Evolutionary conservation across 2,797 vertebrate genomes (phyloP).

Genomic region (Toxotes lorentzi): DNA sequence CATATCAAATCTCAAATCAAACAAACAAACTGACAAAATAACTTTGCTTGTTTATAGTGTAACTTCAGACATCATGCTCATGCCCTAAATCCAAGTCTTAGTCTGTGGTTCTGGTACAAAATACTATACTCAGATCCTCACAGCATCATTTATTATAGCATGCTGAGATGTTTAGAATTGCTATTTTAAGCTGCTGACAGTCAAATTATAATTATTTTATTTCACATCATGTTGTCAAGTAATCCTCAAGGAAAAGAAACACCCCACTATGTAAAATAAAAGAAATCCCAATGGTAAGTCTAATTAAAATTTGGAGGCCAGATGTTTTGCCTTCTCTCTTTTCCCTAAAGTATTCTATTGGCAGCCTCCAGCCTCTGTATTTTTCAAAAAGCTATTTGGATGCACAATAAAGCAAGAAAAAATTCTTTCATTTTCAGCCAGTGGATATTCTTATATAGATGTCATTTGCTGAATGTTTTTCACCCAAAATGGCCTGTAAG

Average conservation of each 20-base stretch:
- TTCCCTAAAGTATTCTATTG: conserved; percentile 80
- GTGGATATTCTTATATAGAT: conserved; percentile 74
- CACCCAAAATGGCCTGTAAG: conserved; percentile 44
- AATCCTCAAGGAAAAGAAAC: conserved; percentile 71
- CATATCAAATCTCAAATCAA: conserved; percentile 49
- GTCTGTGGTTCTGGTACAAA: conserved; percentile 18
- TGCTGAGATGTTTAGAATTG: conserved; percentile 3
- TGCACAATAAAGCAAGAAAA: conserved; percentile 83
- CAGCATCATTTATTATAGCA: neutral
- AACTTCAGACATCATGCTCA: conserved; percentile 23
- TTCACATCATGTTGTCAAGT: conserved; percentile 69
- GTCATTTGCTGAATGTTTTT: conserved; percentile 58
- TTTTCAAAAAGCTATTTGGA: conserved; percentile 84
- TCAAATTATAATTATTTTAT: conserved; percentile 52
- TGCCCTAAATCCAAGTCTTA: neutral
- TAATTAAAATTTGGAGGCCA: conserved; percentile 88
- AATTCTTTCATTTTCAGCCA: conserved; percentile 83
- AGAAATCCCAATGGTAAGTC: conserved; percentile 81
- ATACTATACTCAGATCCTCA: neutral
- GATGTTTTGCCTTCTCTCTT: conserved; percentile 85
- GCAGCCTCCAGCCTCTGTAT: conserved; percentile 74
- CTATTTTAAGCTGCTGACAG: conserved; percentile 3
- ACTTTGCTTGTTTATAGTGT: conserved; percentile 40
- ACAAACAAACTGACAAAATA: conserved; percentile 52
- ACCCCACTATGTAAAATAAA: conserved; percentile 72